These are phyloP conservation scores for Nipponacmea schrenckii DNA, from an alignment of 2,888 invertebrate species.

Conservation along the genomic window DNA sequence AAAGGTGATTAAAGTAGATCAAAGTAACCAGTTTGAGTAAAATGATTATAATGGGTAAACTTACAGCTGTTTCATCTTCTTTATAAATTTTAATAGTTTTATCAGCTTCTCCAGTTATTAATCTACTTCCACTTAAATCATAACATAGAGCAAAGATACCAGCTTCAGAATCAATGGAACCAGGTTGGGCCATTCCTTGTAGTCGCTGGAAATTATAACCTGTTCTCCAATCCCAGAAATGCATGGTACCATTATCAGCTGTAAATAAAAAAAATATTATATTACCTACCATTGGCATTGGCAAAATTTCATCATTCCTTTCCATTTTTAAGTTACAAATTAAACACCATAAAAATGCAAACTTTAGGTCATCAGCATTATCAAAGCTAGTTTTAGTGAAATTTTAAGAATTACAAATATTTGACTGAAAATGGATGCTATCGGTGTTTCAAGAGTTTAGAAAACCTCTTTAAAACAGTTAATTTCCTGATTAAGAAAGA, in stretches of 20 bases:
- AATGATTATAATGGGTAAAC: conserved; percentile 35
- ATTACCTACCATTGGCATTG: too few species aligned
- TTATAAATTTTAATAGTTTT: conserved; percentile 99
- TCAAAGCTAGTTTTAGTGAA: too few species aligned
- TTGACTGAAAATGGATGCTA: too few species aligned
- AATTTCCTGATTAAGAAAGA: too few species aligned
- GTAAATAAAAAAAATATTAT: conserved; percentile 20
- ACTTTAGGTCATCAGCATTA: too few species aligned
- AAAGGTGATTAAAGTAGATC: neutral
- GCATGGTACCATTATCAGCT: conserved; percentile 95
- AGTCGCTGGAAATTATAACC: conserved; percentile 94
- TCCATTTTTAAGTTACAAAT: too few species aligned
- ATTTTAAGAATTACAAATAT: too few species aligned
- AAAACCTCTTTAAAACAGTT: too few species aligned
- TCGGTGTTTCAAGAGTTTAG: too few species aligned
- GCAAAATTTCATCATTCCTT: too few species aligned
- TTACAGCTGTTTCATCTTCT: conserved; percentile 90
- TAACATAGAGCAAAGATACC: conserved; percentile 96
- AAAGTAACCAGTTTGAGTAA: too few species aligned
- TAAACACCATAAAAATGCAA: too few species aligned
- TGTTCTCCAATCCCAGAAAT: conserved; percentile 98
- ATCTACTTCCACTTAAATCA: conserved; percentile 92
- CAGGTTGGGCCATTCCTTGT: conserved; percentile 94
- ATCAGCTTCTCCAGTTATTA: conserved; percentile 97
- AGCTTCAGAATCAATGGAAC: conserved; percentile 99